These are phyloP conservation scores for Lytechinus pictus DNA, from an alignment of 35 echinoderm and acorn worm genomes.

Conservation along the genomic window DNA sequence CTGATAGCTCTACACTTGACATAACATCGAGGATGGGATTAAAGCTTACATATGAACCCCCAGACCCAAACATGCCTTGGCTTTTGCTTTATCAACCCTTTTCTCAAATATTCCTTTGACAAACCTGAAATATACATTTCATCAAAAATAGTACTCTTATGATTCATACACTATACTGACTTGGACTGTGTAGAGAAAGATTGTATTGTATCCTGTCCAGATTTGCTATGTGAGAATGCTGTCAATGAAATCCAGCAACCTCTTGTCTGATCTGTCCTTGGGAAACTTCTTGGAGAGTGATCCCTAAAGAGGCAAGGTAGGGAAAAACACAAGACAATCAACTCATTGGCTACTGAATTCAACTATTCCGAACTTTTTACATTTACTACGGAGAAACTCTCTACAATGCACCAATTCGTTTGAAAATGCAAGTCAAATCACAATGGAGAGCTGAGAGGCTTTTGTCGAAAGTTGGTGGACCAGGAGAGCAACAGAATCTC, in stretches of 20 bases:
- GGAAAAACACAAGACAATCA: not conserved
- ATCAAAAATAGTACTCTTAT: not conserved
- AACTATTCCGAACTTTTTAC: too few relatives aligned
- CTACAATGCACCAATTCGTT: too few relatives aligned
- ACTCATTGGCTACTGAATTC: too few relatives aligned
- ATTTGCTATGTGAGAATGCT: slow-evolving; percentile 65
- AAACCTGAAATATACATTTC: not conserved
- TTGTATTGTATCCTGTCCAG: not conserved
- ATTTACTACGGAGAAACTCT: too few relatives aligned
- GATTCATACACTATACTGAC: not conserved
- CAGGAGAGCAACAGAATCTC: too few relatives aligned
- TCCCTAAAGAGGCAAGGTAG: slow-evolving; percentile 44
- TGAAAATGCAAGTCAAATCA: too few relatives aligned
- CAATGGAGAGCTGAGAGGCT: too few relatives aligned
- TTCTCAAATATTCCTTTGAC: not conserved
- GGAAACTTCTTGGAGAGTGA: slow-evolving; percentile 94
- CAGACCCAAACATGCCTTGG: not conserved
- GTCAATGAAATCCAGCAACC: slow-evolving; percentile 85
- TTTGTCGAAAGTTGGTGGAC: too few relatives aligned
- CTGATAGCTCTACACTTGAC: not conserved
- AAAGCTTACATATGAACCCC: not conserved
- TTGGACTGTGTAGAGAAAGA: not conserved
- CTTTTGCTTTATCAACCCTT: not conserved
- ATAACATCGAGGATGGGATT: not conserved
- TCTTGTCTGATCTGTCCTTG: slow-evolving; percentile 90